These are phyloP conservation scores for Chloromyia formosa DNA, from an alignment of 2,888 invertebrate genomes.

Conservation along the genomic window DNA sequence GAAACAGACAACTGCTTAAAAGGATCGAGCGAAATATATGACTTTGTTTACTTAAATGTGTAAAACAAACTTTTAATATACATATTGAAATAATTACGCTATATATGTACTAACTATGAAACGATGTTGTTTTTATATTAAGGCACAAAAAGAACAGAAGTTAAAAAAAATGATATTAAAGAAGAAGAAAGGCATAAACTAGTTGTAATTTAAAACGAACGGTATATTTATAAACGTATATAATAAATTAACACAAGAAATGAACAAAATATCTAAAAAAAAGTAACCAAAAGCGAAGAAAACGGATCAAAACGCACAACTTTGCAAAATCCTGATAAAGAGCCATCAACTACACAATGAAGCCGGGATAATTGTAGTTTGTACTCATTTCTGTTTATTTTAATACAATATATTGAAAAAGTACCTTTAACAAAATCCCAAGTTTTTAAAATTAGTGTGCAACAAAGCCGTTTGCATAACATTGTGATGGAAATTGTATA, in stretches of 20 bases:
- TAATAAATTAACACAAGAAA: background rate
- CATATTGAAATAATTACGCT: conserved; percentile 37
- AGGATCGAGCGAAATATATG: background rate
- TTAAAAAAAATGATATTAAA: background rate
- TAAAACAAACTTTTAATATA: conserved; percentile 29
- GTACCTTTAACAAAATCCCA: too few species aligned
- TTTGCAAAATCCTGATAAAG: background rate
- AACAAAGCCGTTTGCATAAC: too few species aligned
- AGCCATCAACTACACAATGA: too few species aligned
- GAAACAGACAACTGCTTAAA: background rate
- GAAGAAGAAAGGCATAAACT: conserved; percentile 7
- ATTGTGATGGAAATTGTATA: too few species aligned
- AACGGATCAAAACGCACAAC: background rate
- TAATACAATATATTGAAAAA: too few species aligned
- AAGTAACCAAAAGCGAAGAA: background rate
- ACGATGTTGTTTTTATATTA: conserved; percentile 46
- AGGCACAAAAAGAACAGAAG: too few species aligned
- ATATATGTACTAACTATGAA: conserved; percentile 48
- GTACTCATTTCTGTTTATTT: too few species aligned
- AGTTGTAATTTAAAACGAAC: conserved; percentile 26
- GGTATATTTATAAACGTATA: conserved; percentile 1
- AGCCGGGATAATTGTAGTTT: too few species aligned
- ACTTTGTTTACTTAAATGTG: background rate
- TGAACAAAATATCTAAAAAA: background rate
- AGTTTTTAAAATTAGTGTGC: too few species aligned